Base-by-base conservation (phyloP, 2,888 invertebrate species). In the Crepidodera aurea region DNA sequence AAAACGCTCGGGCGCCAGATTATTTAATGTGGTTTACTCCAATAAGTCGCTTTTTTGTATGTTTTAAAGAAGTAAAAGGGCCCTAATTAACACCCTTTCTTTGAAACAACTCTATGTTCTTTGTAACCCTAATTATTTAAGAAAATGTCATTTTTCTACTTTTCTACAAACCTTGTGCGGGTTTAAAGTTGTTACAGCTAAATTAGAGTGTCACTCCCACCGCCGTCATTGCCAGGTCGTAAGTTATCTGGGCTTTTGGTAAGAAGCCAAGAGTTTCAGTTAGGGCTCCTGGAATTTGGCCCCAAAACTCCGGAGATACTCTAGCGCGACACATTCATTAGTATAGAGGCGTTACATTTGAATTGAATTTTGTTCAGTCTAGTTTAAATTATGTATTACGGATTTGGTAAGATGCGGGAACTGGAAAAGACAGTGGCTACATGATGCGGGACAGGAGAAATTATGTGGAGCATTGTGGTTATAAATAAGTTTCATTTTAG, bases 141-240 rank as follows among this genome's bases (percentile, higher is more conserved):
- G n/a, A n/a, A n/a, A n/a, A n/a, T n/a, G n/a, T n/a, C n/a, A n/a
- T n/a, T n/a, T n/a, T n/a, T n/a, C n/a, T n/a, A n/a, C n/a, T n/a
- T n/a, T n/a, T 25, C 7, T 25, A 25, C 4, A 25, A 34, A 34
- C 5, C 15, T 2, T 57, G 15, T 53, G 53, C 40, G 44, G 44
- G 40, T 55, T 57, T 13, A 53, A 57, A 62, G 62, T 57, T 57
- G 57, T 57, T 53, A 57, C 51, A 12, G 37, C 34, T 60, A 64
- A 64, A 64, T 64, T 64, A 57, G 64, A 25, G 40, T 57, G 60
- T 64, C 64, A 64, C 42, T 51, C 51, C 56, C 56, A 60, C 54
- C 50, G 13, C 32, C 32, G 60, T 48, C 53, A 51, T 54, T 59
- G 59, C 50, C 48, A 40, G 53, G 42, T 56, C 57, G 60, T 57